phyloP scores from a whole-genome alignment of 2,888 invertebrate genomes.

The Clusia tigrina region DNA sequence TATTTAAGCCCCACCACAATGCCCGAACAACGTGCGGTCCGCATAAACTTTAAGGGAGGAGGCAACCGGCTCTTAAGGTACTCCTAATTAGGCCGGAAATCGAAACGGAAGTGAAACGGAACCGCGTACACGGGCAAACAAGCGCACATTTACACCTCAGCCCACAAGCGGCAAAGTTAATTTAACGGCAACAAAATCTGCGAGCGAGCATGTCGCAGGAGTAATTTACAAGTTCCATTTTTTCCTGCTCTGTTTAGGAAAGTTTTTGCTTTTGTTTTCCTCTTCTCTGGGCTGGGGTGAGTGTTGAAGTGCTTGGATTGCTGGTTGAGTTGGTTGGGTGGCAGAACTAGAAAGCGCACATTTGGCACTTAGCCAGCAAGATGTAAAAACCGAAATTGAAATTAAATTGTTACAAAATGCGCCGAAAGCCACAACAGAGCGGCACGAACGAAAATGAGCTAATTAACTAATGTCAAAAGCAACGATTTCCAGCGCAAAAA shows the following conservation, averaged over 20 bases:
- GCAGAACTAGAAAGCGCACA: not conserved
- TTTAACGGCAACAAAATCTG: not conserved
- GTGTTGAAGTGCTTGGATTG: conserved; percentile 6
- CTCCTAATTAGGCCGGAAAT: conserved; percentile 3
- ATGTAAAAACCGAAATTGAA: conserved; percentile 19
- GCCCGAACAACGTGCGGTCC: too few species aligned
- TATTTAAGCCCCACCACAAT: too few species aligned
- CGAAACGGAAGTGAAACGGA: not conserved
- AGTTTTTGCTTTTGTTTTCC: not conserved
- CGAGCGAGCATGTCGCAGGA: not conserved
- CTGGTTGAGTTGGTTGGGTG: too few species aligned
- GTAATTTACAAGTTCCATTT: not conserved
- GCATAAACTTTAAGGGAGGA: not conserved
- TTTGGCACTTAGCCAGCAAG: conserved; percentile 19
- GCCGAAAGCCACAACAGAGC: not conserved
- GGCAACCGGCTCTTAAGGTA: not conserved
- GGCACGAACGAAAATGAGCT: conserved; percentile 5
- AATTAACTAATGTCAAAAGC: conserved; percentile 28
- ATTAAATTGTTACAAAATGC: not conserved
- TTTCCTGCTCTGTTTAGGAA: not conserved
- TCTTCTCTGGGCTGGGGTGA: too few species aligned
- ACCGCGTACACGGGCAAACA: not conserved
- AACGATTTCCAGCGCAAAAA: conserved; percentile 8
- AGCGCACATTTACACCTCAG: not conserved
- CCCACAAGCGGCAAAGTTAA: not conserved